These are phyloP conservation scores for Pteropus rufus DNA, from an alignment of 2,797 vertebrate species.

Conservation along the genomic window DNA sequence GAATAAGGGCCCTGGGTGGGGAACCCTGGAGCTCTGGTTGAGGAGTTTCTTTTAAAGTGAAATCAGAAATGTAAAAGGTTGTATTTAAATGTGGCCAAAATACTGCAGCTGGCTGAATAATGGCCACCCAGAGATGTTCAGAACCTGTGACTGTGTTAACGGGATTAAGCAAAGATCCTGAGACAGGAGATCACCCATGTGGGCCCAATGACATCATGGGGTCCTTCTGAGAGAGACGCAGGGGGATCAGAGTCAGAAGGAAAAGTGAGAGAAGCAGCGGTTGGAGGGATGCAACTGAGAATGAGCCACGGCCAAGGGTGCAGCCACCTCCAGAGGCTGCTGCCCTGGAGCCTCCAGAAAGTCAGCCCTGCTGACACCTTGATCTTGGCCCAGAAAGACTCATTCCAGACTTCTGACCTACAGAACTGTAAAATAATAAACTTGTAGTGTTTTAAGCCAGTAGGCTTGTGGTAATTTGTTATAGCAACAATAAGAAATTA, in stretches of 20 bases:
- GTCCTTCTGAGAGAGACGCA: background rate
- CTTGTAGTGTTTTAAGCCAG: background rate
- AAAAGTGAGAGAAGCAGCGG: background rate
- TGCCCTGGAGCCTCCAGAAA: background rate
- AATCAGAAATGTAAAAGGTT: background rate
- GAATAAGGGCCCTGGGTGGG: background rate
- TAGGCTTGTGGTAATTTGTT: background rate
- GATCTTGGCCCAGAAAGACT: background rate
- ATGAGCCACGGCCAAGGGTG: background rate
- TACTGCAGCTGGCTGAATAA: background rate
- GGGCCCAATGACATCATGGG: background rate
- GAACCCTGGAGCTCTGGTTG: background rate
- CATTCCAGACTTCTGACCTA: background rate
- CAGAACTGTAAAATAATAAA: background rate
- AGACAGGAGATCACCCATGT: accelerated
- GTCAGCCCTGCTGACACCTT: background rate
- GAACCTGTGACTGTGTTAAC: background rate
- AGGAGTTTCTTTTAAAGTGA: background rate
- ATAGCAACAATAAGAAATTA: background rate
- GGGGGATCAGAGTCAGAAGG: background rate
- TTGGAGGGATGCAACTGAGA: accelerated
- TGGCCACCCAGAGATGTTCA: background rate
- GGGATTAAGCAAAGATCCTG: background rate
- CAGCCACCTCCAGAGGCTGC: background rate
- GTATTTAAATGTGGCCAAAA: background rate